These are phyloP conservation scores for Paragorgia papillata DNA, from an alignment of 92 coral and sea anemone species.

Conservation along the genomic window DNA sequence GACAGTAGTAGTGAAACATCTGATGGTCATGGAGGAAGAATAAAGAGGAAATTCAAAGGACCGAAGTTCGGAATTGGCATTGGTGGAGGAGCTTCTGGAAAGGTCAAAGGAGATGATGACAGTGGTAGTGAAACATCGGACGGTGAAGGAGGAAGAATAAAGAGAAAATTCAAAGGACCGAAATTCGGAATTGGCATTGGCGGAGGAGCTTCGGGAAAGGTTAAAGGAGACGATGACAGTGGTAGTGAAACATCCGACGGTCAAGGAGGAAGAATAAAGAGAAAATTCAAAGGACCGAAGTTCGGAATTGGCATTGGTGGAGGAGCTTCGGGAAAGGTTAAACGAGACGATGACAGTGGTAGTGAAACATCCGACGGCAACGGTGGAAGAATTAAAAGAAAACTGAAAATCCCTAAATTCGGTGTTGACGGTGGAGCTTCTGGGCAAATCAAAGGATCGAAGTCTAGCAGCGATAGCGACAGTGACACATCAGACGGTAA, in stretches of 20 bases:
- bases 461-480: slow-evolving; percentile 6
- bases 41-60: too few relatives aligned
- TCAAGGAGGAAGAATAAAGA: slow-evolving; percentile 29
- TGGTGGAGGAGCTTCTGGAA: too few relatives aligned
- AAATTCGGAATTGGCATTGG: slow-evolving; percentile 6
- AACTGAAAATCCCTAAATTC: background rate
- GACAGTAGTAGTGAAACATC: too few relatives aligned
- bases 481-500: slow-evolving; percentile 19
- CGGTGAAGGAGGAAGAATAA: slow-evolving; percentile 11
- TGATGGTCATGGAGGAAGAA: too few relatives aligned
- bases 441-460: background rate
- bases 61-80: too few relatives aligned
- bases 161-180: slow-evolving; percentile 20
- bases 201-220: background rate
- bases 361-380: slow-evolving; percentile 30
- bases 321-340: background rate
- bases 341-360: background rate
- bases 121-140: slow-evolving; percentile 30
- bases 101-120: too few relatives aligned
- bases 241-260: slow-evolving; percentile 30
- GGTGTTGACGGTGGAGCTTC: background rate
- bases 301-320: background rate
- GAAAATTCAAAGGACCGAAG: slow-evolving; percentile 14
- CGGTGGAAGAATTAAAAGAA: slow-evolving; percentile 41
- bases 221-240: background rate